Evolutionary conservation across 2,888 invertebrate genomes (phyloP).

Genomic region (Xylota segnis): DNA sequence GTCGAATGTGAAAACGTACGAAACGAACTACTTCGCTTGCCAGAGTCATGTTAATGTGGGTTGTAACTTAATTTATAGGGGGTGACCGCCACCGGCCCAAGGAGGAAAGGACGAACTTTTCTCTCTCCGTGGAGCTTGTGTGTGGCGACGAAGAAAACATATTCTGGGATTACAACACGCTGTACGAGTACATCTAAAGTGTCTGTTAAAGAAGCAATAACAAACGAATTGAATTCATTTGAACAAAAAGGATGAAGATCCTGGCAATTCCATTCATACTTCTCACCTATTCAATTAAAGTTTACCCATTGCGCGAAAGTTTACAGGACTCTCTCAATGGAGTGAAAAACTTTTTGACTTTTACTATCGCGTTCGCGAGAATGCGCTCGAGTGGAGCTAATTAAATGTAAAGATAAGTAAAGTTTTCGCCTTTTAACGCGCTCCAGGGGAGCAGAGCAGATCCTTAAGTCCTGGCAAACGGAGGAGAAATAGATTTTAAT

Average conservation of each 20-base stretch:
- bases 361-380: slow-evolving; percentile 64
- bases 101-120: slow-evolving; percentile 11
- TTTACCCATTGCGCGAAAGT: slow-evolving; percentile 59
- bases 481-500: slow-evolving; percentile 71
- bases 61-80: slow-evolving; percentile 72
- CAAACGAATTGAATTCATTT: slow-evolving; percentile 46
- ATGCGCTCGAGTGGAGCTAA: slow-evolving; percentile 73
- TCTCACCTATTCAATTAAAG: slow-evolving; percentile 74
- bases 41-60: slow-evolving; percentile 48
- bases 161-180: slow-evolving; percentile 31
- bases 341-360: slow-evolving; percentile 71
- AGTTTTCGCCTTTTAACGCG: slow-evolving; percentile 57
- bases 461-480: slow-evolving; percentile 21
- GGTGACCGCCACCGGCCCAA: slow-evolving; percentile 10
- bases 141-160: slow-evolving; percentile 35
- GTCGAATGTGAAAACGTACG: slow-evolving; percentile 50
- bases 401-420: slow-evolving; percentile 74
- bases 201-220: slow-evolving; percentile 49
- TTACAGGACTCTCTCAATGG: slow-evolving; percentile 61
- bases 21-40: slow-evolving; percentile 14
- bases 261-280: slow-evolving; percentile 53
- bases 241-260: slow-evolving; percentile 10
- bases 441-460: slow-evolving; percentile 33
- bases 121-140: no score
- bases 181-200: not conserved